Percentiles rank a stretch among this genome's conserved stretches.
phyloP scores from a whole-genome alignment of 2,888 invertebrate genomes.

The Pandemis cinnamomeana region DNA sequence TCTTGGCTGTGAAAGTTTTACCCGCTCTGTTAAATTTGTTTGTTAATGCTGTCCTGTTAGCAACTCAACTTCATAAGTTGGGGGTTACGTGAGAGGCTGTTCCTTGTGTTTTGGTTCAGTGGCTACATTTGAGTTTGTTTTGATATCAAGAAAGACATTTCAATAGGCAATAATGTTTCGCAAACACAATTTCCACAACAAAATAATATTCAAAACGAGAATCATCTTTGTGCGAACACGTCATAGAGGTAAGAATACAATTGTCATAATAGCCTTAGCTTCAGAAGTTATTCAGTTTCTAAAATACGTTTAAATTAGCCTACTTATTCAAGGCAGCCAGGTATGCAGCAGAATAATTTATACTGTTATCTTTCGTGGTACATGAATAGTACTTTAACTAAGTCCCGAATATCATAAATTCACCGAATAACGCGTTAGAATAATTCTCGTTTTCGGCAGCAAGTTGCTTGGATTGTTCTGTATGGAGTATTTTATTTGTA shows the following conservation, averaged over 20 bases:
- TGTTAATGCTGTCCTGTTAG: constrained; percentile 71
- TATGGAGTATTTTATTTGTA: constrained; percentile 10
- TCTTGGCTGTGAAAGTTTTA: constrained; percentile 76
- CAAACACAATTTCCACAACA: too few relatives aligned
- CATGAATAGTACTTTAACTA: constrained; percentile 35
- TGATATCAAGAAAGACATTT: background rate
- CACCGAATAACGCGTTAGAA: constrained; percentile 21
- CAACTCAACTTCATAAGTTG: constrained; percentile 51
- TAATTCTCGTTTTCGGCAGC: constrained; percentile 19
- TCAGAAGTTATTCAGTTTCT: constrained; percentile 14
- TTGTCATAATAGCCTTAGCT: background rate
- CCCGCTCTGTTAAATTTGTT: constrained; percentile 76
- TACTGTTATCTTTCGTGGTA: constrained; percentile 39
- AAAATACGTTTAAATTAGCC: constrained; percentile 38
- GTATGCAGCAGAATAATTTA: constrained; percentile 41
- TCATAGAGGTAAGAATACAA: too few relatives aligned
- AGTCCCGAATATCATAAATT: constrained; percentile 33
- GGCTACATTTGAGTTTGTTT: background rate
- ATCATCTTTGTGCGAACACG: too few relatives aligned
- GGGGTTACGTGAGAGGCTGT: background rate
- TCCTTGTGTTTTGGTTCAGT: constrained; percentile 4
- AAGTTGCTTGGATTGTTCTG: constrained; percentile 15
- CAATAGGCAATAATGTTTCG: too few relatives aligned
- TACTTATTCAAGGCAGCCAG: constrained; percentile 37
- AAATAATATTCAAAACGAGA: too few relatives aligned